A percentile compares a stretch with the other conserved stretches of the same genome.
Conservation (phyloP, 2,888 invertebrate species). For the Sinohyriopsis cumingii region DNA sequence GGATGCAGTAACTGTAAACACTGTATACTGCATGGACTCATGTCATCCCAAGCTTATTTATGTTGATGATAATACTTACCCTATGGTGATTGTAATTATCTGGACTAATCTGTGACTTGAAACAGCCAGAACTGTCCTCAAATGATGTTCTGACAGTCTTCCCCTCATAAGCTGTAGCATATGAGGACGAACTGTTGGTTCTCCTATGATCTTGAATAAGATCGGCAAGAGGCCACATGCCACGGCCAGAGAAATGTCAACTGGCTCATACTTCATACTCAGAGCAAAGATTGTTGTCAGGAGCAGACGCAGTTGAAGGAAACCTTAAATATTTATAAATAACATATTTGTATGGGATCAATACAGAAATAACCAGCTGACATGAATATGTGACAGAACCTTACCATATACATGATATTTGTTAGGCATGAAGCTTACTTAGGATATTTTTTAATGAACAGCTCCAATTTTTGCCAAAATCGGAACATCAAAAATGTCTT, state of each 20-base stretch:
- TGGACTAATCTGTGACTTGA: slow-evolving; percentile 76
- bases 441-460: no score
- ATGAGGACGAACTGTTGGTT: slow-evolving; percentile 45
- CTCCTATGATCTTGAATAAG: slow-evolving; percentile 73
- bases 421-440: no score
- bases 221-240: slow-evolving; percentile 75
- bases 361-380: no score
- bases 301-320: slow-evolving; percentile 71
- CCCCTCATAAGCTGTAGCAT: slow-evolving; percentile 51
- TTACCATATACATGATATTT: no score
- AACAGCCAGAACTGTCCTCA: slow-evolving; percentile 64
- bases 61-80: slow-evolving; percentile 64
- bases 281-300: slow-evolving; percentile 76
- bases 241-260: slow-evolving; percentile 77
- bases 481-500: no score
- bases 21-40: background rate
- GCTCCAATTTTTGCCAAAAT: no score
- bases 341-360: background rate
- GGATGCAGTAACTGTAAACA: no score
- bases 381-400: no score
- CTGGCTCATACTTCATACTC: slow-evolving; percentile 76
- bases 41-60: background rate
- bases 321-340: no score
- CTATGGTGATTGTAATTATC: slow-evolving; percentile 76
- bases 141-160: slow-evolving; percentile 51